Conservation (phyloP, 2,113 vertebrate genomes). For the Corythaixoides concolor region DNA sequence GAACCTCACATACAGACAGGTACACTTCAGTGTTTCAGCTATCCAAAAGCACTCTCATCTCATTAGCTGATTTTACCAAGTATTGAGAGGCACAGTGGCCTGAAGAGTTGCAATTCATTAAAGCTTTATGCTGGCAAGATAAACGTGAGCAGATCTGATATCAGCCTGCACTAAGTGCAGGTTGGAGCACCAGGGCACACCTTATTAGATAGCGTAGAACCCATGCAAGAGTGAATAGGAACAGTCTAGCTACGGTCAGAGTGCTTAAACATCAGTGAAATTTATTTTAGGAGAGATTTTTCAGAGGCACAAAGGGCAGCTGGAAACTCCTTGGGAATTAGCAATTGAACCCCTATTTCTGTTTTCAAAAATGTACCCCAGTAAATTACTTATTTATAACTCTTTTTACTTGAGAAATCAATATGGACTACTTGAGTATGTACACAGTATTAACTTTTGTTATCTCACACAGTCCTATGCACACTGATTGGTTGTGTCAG, state of each 20-base stretch:
- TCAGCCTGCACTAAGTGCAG: not conserved
- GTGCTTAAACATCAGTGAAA: not conserved
- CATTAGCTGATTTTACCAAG: not conserved
- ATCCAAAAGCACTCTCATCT: not conserved
- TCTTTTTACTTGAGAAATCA: not conserved
- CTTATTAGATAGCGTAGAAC: not conserved
- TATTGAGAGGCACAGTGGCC: not conserved
- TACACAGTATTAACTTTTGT: not conserved
- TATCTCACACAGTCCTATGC: not conserved
- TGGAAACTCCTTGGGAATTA: not conserved
- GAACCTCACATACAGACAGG: not conserved
- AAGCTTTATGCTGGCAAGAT: not conserved
- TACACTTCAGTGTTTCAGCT: not conserved
- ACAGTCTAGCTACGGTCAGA: not conserved
- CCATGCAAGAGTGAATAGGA: not conserved
- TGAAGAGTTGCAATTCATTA: not conserved
- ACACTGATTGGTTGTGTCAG: not conserved
- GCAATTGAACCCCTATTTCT: not conserved
- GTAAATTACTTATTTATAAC: not conserved
- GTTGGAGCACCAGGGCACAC: not conserved
- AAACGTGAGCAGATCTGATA: not conserved
- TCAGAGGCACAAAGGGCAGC: not conserved
- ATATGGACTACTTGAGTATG: not conserved
- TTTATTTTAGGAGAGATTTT: not conserved
- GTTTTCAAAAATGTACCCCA: not conserved